Evolutionary conservation across 2,113 vertebrate genomes (phyloP).

Genomic region (Solenodon paradoxus): DNA sequence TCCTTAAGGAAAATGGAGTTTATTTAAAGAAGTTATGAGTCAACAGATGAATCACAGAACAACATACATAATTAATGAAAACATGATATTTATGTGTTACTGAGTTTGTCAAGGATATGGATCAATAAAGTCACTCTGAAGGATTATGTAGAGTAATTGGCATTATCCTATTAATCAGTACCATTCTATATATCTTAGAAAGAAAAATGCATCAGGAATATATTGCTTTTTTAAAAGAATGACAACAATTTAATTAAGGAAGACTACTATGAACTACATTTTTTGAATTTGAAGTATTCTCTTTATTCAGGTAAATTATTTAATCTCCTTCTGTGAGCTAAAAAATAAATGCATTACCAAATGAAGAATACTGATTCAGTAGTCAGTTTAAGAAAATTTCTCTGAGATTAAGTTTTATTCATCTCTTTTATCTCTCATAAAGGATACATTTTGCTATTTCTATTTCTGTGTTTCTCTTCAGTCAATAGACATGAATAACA

Average conservation of each 20-base stretch:
- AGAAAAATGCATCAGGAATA: not conserved
- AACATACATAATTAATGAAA: not conserved
- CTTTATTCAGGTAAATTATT: not conserved
- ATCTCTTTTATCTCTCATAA: not conserved
- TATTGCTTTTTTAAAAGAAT: not conserved
- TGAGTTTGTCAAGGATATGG: not conserved
- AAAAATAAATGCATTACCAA: not conserved
- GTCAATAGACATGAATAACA: not conserved
- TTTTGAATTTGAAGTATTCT: not conserved
- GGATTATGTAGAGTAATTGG: not conserved
- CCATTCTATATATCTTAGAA: not conserved
- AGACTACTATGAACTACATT: not conserved
- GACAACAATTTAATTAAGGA: not conserved
- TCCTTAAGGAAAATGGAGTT: not conserved
- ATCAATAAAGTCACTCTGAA: not conserved
- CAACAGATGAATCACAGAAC: not conserved
- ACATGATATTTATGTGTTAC: not conserved
- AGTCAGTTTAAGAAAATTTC: not conserved
- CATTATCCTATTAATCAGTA: not conserved
- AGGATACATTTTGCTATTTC: not conserved
- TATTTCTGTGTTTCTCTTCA: not conserved
- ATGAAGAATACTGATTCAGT: not conserved
- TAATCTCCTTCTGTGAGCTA: not conserved
- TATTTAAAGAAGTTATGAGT: not conserved
- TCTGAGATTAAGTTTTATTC: not conserved